Evolutionary conservation across 2,888 invertebrate genomes (phyloP), one percentile per base, ranked within the genome.

Genomic region (Cartodere bifasciata): DNA sequence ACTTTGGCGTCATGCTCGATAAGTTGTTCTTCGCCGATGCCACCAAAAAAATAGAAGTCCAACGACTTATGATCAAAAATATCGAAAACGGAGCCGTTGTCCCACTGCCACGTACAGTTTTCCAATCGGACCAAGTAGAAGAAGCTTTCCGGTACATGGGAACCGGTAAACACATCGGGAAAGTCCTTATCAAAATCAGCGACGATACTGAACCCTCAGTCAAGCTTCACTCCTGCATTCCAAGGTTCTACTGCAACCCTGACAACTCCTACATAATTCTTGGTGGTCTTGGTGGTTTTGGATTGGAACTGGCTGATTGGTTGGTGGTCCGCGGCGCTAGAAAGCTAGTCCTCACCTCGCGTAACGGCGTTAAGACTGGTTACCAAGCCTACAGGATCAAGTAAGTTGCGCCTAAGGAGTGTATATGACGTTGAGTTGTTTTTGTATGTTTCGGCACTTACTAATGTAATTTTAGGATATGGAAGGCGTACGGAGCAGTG

Each of bases 201-300:
- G 41, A 48, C 5, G 55, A 55, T n/a, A n/a, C n/a, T n/a, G n/a
- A n/a, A n/a, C n/a, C n/a, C n/a, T n/a, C n/a, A n/a, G n/a, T n/a
- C n/a, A n/a, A n/a, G n/a, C 13, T 22, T 23, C 2, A 7, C 13
- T n/a, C n/a, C n/a, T n/a, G n/a, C n/a, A 36, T 31, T 39, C 33
- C 23, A 40, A 69, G 70, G 42, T 70, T 67, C 47, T 63, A 58
- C 34, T 61, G 81, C 62, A 45, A 56, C n/a, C 52, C 58, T 12
- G 52, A 65, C 43, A 46, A 64, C 49, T 37, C 66, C 6, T 71
- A 83, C 60, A 48, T 83, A 0, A 67, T 83, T 3, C 65, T 76
- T 1, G 83, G 84, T 7, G 91, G 92, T 24, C 66, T 94, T 1
- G 94, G 94, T 23, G 92, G 92, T 0, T 87, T 94, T 50, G 94